Conservation (phyloP, 2,888 invertebrate species). For the Dicyrtoma fusca region DNA sequence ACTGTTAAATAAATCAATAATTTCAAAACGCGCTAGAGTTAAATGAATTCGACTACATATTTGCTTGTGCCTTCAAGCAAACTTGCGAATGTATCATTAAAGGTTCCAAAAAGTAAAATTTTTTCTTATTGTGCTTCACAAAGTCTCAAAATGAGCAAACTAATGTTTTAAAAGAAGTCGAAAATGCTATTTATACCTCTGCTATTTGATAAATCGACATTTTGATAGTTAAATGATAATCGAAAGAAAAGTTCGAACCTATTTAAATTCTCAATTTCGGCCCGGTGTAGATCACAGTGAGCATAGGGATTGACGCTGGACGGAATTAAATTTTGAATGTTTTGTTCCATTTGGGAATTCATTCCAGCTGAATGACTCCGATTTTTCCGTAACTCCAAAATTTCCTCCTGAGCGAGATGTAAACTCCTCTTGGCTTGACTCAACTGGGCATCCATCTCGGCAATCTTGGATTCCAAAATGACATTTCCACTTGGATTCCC, state of each 20-base stretch:
- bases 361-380: background rate
- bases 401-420: constrained; percentile 72
- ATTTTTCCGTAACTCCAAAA: constrained; percentile 61
- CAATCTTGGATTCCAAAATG: constrained; percentile 80
- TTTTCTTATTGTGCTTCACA: too few species aligned
- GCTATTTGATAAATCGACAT: too few species aligned
- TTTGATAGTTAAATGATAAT: too few species aligned
- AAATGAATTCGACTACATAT: too few species aligned
- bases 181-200: too few species aligned
- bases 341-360: background rate
- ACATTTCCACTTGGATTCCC: constrained; percentile 38
- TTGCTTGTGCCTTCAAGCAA: too few species aligned
- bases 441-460: constrained; percentile 80
- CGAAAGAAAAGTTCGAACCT: too few species aligned
- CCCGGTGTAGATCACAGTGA: constrained; percentile 68
- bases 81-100: too few species aligned
- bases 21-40: too few species aligned
- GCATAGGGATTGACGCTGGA: constrained; percentile 45
- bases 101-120: too few species aligned
- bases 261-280: constrained; percentile 72
- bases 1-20: too few species aligned
- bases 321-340: background rate
- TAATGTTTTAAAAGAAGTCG: too few species aligned
- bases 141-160: background rate
- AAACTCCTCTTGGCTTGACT: constrained; percentile 77